These are phyloP conservation scores for Mantis religiosa DNA, from an alignment of 2,888 invertebrate species.

Conservation along the genomic window DNA sequence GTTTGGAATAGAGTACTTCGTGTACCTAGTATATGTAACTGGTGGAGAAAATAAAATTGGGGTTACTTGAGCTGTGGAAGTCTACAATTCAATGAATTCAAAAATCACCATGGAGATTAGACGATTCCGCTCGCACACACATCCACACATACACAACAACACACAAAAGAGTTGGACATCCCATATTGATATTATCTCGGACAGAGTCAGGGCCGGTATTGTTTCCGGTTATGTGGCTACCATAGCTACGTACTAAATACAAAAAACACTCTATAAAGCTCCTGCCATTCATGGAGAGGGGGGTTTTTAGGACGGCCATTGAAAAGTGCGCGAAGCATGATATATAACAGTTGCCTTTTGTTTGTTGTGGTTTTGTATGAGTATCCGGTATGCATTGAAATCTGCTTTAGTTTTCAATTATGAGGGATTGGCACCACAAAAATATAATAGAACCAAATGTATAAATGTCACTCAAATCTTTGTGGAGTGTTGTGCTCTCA, in stretches of 20 bases:
- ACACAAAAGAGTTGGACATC: neutral
- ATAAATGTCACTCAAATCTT: neutral
- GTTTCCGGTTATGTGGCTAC: neutral
- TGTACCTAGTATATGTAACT: too few species aligned
- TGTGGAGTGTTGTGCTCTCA: neutral
- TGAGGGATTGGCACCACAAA: neutral
- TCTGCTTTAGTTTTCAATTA: neutral
- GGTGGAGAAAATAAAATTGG: too few species aligned
- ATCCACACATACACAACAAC: neutral
- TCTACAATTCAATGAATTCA: neutral
- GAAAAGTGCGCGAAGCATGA: conserved; percentile 5
- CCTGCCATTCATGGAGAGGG: neutral
- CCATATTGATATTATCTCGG: neutral
- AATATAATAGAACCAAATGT: neutral
- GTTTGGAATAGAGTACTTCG: too few species aligned
- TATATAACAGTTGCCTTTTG: conserved; percentile 5
- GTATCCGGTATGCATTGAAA: neutral
- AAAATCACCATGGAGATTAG: neutral
- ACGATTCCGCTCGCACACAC: neutral
- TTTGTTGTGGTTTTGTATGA: conserved; percentile 6
- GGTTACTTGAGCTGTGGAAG: neutral
- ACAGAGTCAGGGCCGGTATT: neutral
- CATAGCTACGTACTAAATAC: neutral
- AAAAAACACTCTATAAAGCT: neutral
- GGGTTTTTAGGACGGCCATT: neutral